Evolutionary conservation across 2,888 invertebrate genomes (phyloP).

Genomic region (Conus canariensis): DNA sequence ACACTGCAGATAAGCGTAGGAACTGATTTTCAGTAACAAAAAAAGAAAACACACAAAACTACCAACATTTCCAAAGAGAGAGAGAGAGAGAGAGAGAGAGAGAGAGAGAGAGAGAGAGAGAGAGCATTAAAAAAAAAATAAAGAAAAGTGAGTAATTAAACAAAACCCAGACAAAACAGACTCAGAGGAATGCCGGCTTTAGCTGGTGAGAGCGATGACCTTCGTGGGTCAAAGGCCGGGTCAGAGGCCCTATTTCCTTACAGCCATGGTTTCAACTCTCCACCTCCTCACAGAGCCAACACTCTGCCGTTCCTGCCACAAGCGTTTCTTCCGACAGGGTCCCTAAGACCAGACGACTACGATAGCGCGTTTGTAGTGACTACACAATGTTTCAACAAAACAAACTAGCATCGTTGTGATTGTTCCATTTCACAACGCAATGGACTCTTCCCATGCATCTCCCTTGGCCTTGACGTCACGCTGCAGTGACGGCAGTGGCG

Average conservation of each 20-base stretch:
- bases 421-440: too few species aligned
- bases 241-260: too few species aligned
- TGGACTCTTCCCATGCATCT: too few species aligned
- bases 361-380: not conserved
- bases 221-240: too few species aligned
- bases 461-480: not conserved
- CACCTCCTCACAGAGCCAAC: too few species aligned
- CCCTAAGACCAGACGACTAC: not conserved
- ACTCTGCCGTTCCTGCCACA: too few species aligned
- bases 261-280: too few species aligned
- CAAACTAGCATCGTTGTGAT: not conserved
- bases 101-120: constrained; percentile 19
- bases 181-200: too few species aligned
- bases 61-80: not conserved
- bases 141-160: constrained; percentile 17
- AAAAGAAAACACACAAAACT: not conserved
- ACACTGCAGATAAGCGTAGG: too few species aligned
- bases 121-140: constrained; percentile 13
- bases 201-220: too few species aligned
- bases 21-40: not conserved
- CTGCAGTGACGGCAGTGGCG: not conserved
- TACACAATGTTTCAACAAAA: not conserved
- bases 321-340: too few species aligned
- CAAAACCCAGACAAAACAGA: too few species aligned
- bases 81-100: constrained; percentile 12